Evolutionary conservation across 2,113 vertebrate genomes (phyloP).

Genomic region (Corythornis vintsioides): DNA sequence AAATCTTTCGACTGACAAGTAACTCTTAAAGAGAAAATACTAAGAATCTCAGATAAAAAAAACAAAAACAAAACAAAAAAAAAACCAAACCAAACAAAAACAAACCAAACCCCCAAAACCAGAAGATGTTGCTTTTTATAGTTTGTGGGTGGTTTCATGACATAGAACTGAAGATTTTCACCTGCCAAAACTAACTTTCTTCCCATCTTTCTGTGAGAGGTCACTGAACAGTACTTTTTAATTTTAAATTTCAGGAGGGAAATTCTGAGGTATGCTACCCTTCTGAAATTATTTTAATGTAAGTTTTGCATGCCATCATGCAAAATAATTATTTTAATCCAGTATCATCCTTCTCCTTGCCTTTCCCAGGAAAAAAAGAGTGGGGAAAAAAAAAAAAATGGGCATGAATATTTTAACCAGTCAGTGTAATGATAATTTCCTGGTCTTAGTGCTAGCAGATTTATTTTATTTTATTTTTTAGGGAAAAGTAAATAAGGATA

Average conservation of each 20-base stretch:
- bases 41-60: constrained; percentile 35
- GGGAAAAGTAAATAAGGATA: background rate
- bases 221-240: constrained; percentile 11
- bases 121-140: background rate
- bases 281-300: background rate
- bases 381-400: background rate
- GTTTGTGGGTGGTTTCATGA: background rate
- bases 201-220: background rate
- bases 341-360: background rate
- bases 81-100: constrained; percentile 16
- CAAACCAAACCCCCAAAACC: background rate
- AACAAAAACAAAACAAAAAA: constrained; percentile 38
- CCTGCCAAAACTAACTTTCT: background rate
- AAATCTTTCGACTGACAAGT: constrained; percentile 17
- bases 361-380: background rate
- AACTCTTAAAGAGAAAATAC: constrained; percentile 57
- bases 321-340: background rate
- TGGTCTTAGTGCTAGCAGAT: background rate
- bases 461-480: background rate
- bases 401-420: background rate
- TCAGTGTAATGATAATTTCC: background rate
- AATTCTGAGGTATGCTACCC: background rate
- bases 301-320: background rate
- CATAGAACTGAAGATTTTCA: background rate
- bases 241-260: background rate